Conservation (phyloP, 2,113 vertebrate genomes). For the Noturus placidus region DNA sequence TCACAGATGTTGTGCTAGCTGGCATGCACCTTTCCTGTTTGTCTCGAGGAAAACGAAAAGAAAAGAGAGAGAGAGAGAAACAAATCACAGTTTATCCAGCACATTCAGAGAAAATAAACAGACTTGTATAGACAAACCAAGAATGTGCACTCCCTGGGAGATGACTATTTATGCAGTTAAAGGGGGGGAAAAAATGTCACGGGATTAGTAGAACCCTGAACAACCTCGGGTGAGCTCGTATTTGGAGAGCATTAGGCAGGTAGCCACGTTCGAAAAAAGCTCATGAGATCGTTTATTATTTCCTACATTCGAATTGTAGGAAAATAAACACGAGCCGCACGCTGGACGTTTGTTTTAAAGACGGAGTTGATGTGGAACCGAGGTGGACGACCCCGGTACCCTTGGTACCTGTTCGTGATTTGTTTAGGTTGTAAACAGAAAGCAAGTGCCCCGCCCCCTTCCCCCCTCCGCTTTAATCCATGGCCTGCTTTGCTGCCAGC, state of each 20-base stretch:
- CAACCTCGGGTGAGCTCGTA: not conserved
- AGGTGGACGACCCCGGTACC: not conserved
- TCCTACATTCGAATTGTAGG: constrained; percentile 26
- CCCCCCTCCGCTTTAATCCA: constrained; percentile 1
- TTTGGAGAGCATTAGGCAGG: constrained; percentile 11
- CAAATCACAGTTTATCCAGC: constrained; percentile 51
- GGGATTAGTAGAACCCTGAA: not conserved
- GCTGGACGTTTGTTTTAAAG: not conserved
- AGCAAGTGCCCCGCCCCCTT: not conserved
- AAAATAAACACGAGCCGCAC: not conserved
- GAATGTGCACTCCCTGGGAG: constrained; percentile 43
- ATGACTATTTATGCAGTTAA: constrained; percentile 14
- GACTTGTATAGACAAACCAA: constrained; percentile 50
- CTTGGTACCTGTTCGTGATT: constrained; percentile 30
- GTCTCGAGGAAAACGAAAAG: constrained; percentile 34
- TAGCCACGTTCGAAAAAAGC: constrained; percentile 14
- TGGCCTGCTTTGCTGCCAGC: constrained; percentile 22
- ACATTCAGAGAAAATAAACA: constrained; percentile 54
- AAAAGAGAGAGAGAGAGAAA: constrained; percentile 30
- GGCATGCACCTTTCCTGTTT: constrained; percentile 43
- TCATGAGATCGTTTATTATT: constrained; percentile 29
- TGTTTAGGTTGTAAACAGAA: constrained; percentile 27
- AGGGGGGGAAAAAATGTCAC: not conserved
- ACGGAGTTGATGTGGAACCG: not conserved
- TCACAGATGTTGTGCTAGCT: constrained; percentile 66